A percentile compares a stretch with the other conserved stretches of the same genome.
Conservation (phyloP, 2,113 vertebrate species). For the Myiozetetes cayanensis region DNA sequence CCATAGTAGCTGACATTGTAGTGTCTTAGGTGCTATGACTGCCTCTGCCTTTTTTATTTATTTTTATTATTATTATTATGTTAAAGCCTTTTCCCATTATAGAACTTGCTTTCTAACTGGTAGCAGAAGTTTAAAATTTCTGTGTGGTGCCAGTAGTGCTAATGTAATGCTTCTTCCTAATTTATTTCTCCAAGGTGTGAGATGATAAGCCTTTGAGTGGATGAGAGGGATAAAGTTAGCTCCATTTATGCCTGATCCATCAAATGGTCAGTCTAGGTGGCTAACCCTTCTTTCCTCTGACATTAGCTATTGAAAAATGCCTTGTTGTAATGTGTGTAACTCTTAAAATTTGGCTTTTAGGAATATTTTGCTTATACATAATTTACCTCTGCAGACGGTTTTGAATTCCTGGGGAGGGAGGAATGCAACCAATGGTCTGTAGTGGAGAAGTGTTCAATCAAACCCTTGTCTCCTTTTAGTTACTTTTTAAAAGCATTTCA, state of each 20-base stretch:
- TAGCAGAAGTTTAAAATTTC: neutral
- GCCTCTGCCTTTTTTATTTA: neutral
- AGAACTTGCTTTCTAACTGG: neutral
- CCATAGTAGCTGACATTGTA: neutral
- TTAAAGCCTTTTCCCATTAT: neutral
- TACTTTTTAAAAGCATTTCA: neutral
- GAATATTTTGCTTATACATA: conserved; percentile 13
- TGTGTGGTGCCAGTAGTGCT: neutral
- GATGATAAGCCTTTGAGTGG: conserved; percentile 49
- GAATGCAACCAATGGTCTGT: neutral
- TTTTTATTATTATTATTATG: neutral
- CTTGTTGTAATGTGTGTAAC: neutral
- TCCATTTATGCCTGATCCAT: conserved; percentile 48
- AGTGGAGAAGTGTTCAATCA: neutral
- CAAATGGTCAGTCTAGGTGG: neutral
- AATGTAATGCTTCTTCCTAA: conserved; percentile 17
- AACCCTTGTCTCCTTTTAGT: neutral
- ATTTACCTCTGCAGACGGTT: neutral
- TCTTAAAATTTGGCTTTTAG: conserved; percentile 9
- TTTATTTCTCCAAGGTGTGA: conserved; percentile 36
- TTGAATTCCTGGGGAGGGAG: conserved; percentile 11
- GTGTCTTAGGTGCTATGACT: neutral
- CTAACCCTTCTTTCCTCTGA: neutral
- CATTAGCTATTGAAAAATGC: neutral
- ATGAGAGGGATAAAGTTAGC: conserved; percentile 52